phyloP scores from a whole-genome alignment of 2,888 invertebrate genomes.

The Leucophora obtusa region DNA sequence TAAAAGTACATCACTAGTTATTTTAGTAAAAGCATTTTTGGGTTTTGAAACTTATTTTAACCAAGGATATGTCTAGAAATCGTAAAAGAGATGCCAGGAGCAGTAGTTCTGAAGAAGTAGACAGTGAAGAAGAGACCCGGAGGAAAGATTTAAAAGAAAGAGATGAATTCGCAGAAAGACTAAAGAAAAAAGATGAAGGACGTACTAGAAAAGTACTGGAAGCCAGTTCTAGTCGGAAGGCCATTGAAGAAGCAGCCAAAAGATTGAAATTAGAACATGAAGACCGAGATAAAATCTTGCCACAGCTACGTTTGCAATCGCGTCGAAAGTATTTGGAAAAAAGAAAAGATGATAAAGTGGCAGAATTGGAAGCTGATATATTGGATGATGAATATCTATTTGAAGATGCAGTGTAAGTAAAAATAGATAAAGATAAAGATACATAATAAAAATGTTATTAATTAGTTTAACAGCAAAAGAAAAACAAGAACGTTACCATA shows the following conservation, averaged over 20 bases:
- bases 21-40: background rate
- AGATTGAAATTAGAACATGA: slow-evolving; percentile 92
- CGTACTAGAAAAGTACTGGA: slow-evolving; percentile 89
- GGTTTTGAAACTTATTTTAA: background rate
- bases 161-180: slow-evolving; percentile 94
- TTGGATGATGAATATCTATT: slow-evolving; percentile 97
- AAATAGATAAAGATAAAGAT: no score
- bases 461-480: slow-evolving; percentile 89
- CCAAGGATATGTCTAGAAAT: slow-evolving; percentile 69
- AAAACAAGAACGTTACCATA: slow-evolving; percentile 90
- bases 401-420: slow-evolving; percentile 88
- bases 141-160: slow-evolving; percentile 91
- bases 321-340: slow-evolving; percentile 96
- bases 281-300: slow-evolving; percentile 91
- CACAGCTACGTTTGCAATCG: slow-evolving; percentile 93
- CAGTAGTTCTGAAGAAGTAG: slow-evolving; percentile 78
- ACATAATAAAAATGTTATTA: slow-evolving; percentile 1
- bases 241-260: slow-evolving; percentile 93
- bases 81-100: slow-evolving; percentile 69
- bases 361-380: slow-evolving; percentile 96
- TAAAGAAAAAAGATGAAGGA: slow-evolving; percentile 93
- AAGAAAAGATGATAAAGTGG: slow-evolving; percentile 96
- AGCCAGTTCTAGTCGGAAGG: slow-evolving; percentile 82
- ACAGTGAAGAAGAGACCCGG: slow-evolving; percentile 90
- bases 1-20: background rate